A percentile compares a stretch with the other conserved stretches of the same genome.
Conservation (phyloP, 1,140 invertebrate genomes). For the Onthophagus taurus region DNA sequence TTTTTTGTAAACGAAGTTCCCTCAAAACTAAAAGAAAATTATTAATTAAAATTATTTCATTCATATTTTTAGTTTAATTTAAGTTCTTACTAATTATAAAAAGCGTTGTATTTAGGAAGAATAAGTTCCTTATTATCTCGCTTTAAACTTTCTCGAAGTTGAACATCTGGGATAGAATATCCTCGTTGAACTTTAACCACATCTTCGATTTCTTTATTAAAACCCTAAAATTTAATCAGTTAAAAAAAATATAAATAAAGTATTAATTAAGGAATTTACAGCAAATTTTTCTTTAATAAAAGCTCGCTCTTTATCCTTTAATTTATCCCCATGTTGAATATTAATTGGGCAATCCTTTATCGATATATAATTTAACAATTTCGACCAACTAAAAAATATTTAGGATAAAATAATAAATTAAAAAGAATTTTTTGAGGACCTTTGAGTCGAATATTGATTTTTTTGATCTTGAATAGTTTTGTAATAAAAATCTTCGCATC, state of each 20-base stretch:
- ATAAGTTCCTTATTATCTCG: slow-evolving; percentile 78
- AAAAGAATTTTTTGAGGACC: slow-evolving; percentile 9
- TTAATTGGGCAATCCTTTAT: slow-evolving; percentile 53
- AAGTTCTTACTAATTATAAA: slow-evolving; percentile 58
- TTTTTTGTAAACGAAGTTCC: slow-evolving; percentile 81
- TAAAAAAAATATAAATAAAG: slow-evolving; percentile 19
- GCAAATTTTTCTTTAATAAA: slow-evolving; percentile 91
- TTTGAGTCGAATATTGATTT: slow-evolving; percentile 56
- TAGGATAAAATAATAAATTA: slow-evolving; percentile 21
- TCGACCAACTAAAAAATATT: slow-evolving; percentile 59
- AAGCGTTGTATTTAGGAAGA: slow-evolving; percentile 71
- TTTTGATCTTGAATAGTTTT: slow-evolving; percentile 76
- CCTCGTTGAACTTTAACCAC: slow-evolving; percentile 72
- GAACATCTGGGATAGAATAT: slow-evolving; percentile 88
- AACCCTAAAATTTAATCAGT: slow-evolving; percentile 50
- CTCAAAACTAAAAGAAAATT: slow-evolving; percentile 50
- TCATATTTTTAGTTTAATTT: neutral
- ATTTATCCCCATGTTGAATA: slow-evolving; percentile 50
- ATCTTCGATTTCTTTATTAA: slow-evolving; percentile 94
- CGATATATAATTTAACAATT: slow-evolving; percentile 64
- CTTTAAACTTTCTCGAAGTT: slow-evolving; percentile 73
- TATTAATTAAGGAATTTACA: slow-evolving; percentile 45
- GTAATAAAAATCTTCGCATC: slow-evolving; percentile 73
- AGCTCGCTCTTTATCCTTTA: slow-evolving; percentile 81
- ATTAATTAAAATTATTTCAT: slow-evolving; percentile 17